Evolutionary conservation across 2,797 vertebrate species (phyloP), one percentile per base, ranked within the genome.

Genomic region (Galaxias olidus): DNA sequence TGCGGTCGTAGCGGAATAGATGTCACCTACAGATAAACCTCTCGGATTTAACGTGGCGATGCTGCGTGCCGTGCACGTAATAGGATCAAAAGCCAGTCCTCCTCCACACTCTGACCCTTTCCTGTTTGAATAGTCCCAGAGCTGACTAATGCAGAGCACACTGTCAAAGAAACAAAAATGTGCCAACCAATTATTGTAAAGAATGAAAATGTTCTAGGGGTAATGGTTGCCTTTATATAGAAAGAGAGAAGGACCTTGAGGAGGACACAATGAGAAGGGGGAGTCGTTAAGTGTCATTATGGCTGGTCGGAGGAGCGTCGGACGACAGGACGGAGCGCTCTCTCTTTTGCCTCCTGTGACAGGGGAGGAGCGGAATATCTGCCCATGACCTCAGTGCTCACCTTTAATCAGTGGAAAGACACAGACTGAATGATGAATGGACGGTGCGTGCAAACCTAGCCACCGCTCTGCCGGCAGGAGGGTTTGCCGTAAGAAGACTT

Each of bases 101-200:
- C 51, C 17, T 41, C 55, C 46, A 10, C 47, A 30, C 30, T 30
- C 30, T 30, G 30, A 30, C 30, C 30, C 30, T 61, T 50, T 65
- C 19, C 19, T 43, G 18, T 53, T 64, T 19, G 9, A 47, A 18
- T 17, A 14, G 40, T 66, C 69, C 52, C 0, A 9, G 48, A 69
- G 52, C 20, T 65, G 69, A 78, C 66, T 81, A 77, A 84, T 81
- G 77, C 72, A 56, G 61, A 72, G 74, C 74, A 75, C 43, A 19
- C 15, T 4, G 70, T 65, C 63, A 84, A 75, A 62, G 41, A 77
- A 62, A 77, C 65, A 63, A 67, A 83, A 84, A 73, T 65, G 66
- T 50, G 80, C 7, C 41, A 55, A 63, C 75, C 82, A 86, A 90
- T 90, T 89, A 88, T 61, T 49, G 73, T 74, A 79, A 87, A 83